Base-by-base conservation (phyloP, 1,140 invertebrate species). In the Drosophila yakuba region DNA sequence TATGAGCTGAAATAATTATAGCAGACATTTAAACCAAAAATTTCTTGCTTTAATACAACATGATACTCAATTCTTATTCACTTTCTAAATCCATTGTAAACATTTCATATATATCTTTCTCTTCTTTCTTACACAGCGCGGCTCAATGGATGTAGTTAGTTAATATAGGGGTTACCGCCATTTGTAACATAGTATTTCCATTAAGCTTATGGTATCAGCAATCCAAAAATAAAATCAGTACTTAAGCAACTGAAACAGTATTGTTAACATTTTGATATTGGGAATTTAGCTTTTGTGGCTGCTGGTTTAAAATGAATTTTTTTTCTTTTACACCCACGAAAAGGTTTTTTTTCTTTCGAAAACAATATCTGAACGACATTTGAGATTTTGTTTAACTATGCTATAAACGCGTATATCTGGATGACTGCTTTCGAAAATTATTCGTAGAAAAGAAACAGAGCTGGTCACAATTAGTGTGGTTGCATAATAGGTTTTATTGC, bases 401-500 rank as follows among this genome's bases (percentile, higher is more conserved):
- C 5, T 17, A 48, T 12, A 36, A n/a, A 17, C 25, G 60, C 15
- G 14, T 4, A 32, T 39, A 61, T 39, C 55, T 39, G 8, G 32
- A 32, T n/a, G 10, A 8, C 36, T 36, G 36, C 12, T n/a, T 68
- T 45, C 25, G 14, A 52, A 6, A 36, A 15, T 50, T 8, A 28
- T 71, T 74, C 60, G 69, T 74, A 76, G 63, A 76, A 86, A 86
- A 86, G 62, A 86, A 86, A 86, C 63, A 90, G 78, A 60, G 64
- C 81, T 79, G 76, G 66, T 85, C 62, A 64, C 61, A 74, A 75
- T 58, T 62, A 59, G 68, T 86, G 81, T 66, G 71, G 78, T 76
- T 73, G 72, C 71, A 86, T 86, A 76, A 59, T 79, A 83, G 73
- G 56, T 88, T 92, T 92, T 92, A 92, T 92, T 92, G 91, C 91